phyloP scores from a whole-genome alignment of 2,888 invertebrate genomes.

The Hololepta plana region DNA sequence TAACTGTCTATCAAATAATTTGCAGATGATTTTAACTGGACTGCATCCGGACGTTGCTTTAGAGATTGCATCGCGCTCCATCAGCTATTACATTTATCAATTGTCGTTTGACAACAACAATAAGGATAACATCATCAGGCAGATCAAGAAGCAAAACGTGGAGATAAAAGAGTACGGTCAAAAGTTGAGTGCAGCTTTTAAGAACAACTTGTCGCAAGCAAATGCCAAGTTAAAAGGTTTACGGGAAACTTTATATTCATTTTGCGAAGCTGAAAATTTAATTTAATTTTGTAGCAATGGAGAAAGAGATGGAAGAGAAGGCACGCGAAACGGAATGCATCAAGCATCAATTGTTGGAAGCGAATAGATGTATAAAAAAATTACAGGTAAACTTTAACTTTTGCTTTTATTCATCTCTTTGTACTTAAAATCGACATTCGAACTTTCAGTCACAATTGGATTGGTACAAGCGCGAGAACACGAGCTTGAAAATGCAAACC shows the following conservation, averaged over 20 bases:
- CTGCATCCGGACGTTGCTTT: slow-evolving; percentile 34
- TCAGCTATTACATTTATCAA: slow-evolving; percentile 15
- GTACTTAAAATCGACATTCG: not conserved
- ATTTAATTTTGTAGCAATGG: slow-evolving; percentile 11
- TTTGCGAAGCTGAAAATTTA: slow-evolving; percentile 2
- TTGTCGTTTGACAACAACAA: slow-evolving; percentile 10
- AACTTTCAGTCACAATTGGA: slow-evolving; percentile 7
- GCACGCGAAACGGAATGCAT: slow-evolving; percentile 12
- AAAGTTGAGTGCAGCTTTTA: slow-evolving; percentile 8
- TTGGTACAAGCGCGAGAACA: slow-evolving; percentile 6
- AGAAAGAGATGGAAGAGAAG: slow-evolving; percentile 14
- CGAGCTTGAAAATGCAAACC: slow-evolving; percentile 3
- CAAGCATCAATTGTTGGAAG: slow-evolving; percentile 12
- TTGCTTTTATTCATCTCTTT: not conserved
- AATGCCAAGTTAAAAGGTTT: no score
- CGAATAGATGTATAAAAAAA: slow-evolving; percentile 12
- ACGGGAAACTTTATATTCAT: no score
- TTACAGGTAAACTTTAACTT: slow-evolving; percentile 13
- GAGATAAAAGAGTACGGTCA: slow-evolving; percentile 8
- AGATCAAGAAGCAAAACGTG: slow-evolving; percentile 9
- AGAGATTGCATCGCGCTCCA: slow-evolving; percentile 36
- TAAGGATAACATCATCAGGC: slow-evolving; percentile 9
- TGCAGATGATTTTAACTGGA: slow-evolving; percentile 22
- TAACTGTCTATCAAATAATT: not conserved
- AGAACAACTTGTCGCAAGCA: no score